A percentile compares a stretch with the other conserved stretches of the same genome.
Evolutionary conservation across 2,797 vertebrate genomes (phyloP).

Genomic region (Melanotaenia maccullochi): DNA sequence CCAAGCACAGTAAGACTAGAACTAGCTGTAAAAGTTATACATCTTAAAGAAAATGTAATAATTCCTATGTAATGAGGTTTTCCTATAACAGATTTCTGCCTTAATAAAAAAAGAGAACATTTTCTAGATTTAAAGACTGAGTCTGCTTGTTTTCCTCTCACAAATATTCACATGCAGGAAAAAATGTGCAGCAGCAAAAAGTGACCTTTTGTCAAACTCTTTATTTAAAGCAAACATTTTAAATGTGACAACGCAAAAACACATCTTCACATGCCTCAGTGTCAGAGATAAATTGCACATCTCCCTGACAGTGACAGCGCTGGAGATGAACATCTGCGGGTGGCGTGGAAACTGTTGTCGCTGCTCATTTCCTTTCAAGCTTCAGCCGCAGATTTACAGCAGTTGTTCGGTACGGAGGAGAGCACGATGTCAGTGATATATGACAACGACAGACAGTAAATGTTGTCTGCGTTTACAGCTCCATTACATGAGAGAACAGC

Average conservation of each 20-base stretch:
- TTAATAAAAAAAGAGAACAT: background rate
- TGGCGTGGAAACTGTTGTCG: slow-evolving; percentile 50
- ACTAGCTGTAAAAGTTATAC: background rate
- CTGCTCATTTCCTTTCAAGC: slow-evolving; percentile 46
- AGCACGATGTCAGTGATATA: slow-evolving; percentile 51
- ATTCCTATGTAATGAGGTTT: background rate
- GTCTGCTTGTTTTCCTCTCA: background rate
- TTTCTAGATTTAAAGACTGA: background rate
- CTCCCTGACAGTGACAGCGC: slow-evolving; percentile 5
- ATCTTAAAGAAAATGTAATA: background rate
- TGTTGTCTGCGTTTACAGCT: slow-evolving; percentile 61
- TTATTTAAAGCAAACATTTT: background rate
- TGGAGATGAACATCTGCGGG: slow-evolving; percentile 49
- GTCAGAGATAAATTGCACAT: background rate
- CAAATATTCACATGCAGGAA: background rate
- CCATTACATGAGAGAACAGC: slow-evolving; percentile 31
- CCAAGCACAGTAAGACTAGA: slow-evolving; percentile 7
- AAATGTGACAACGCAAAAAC: background rate
- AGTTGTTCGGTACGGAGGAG: slow-evolving; percentile 37
- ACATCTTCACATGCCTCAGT: background rate
- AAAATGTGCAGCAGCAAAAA: slow-evolving; percentile 8
- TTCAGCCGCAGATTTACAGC: slow-evolving; percentile 66
- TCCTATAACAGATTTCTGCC: background rate
- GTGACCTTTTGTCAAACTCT: background rate
- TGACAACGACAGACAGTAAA: slow-evolving; percentile 40